Evolutionary conservation across 2,797 vertebrate species (phyloP).

Genomic region (Aratinga solstitialis): DNA sequence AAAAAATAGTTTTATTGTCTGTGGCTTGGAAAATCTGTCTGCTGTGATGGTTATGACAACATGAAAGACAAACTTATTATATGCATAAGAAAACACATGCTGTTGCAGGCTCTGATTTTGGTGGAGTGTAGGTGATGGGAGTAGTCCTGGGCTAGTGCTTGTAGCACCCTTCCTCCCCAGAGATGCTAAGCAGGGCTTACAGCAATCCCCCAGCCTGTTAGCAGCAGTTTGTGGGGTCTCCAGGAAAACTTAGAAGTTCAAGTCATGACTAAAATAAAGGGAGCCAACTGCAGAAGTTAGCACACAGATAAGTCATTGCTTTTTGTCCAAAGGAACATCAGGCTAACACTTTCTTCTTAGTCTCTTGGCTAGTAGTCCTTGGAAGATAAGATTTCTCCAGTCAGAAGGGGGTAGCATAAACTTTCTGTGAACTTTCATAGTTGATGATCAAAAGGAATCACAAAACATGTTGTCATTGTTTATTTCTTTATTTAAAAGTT

Average conservation of each 20-base stretch:
- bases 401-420: conserved; percentile 31
- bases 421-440: conserved; percentile 50
- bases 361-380: conserved; percentile 28
- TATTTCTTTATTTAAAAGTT: conserved; percentile 24
- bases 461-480: conserved; percentile 25
- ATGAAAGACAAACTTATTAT: background rate
- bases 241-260: background rate
- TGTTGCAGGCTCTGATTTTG: background rate
- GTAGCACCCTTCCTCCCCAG: background rate
- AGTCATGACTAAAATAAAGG: background rate
- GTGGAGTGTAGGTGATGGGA: background rate
- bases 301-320: background rate
- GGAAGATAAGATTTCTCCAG: conserved; percentile 37
- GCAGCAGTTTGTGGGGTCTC: background rate
- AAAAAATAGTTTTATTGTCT: background rate
- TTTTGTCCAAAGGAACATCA: background rate
- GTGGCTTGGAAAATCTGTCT: background rate
- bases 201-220: background rate
- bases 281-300: background rate
- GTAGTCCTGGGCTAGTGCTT: background rate
- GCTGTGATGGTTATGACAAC: background rate
- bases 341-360: conserved; percentile 10
- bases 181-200: background rate
- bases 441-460: conserved; percentile 43
- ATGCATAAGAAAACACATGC: background rate